A percentile compares a stretch with the other conserved stretches of the same genome.
Conservation (phyloP, 2,113 vertebrate genomes). For the Pluvianellus socialis region DNA sequence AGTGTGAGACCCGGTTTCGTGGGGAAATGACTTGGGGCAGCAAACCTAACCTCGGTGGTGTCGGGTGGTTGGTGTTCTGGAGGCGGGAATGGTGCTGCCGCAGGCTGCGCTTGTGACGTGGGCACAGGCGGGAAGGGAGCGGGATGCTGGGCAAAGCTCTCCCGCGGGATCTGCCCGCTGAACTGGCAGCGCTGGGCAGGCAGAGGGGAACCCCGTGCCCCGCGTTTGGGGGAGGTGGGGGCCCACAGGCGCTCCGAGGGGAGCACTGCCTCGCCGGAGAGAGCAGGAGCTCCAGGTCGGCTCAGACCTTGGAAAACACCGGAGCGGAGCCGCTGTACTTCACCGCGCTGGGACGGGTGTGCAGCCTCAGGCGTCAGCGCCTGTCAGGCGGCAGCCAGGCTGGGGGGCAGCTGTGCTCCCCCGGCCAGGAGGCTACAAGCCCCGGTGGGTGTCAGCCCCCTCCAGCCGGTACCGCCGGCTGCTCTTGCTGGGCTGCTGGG, state of each 20-base stretch:
- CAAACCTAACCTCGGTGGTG: neutral
- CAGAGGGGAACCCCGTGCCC: neutral
- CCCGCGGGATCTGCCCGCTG: neutral
- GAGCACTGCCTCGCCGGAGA: neutral
- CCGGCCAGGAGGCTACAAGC: neutral
- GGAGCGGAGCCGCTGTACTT: neutral
- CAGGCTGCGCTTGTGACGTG: neutral
- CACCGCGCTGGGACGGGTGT: too few relatives aligned
- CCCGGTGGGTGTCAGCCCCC: neutral
- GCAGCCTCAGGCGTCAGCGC: neutral
- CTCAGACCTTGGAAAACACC: neutral
- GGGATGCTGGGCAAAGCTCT: neutral
- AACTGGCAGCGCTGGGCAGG: neutral
- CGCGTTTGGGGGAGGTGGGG: fast-evolving
- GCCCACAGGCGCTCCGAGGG: too few relatives aligned
- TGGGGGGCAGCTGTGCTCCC: neutral
- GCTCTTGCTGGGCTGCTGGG: neutral
- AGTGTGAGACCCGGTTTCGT: fast-evolving
- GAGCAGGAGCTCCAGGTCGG: neutral
- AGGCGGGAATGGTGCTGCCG: fast-evolving
- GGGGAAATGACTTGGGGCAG: neutral
- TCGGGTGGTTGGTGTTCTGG: neutral
- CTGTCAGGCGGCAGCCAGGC: neutral
- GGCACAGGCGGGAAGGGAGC: neutral
- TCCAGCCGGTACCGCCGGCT: neutral